Evolutionary conservation across 1,140 invertebrate genomes (phyloP).

Genomic region (Spodoptera frugiperda): DNA sequence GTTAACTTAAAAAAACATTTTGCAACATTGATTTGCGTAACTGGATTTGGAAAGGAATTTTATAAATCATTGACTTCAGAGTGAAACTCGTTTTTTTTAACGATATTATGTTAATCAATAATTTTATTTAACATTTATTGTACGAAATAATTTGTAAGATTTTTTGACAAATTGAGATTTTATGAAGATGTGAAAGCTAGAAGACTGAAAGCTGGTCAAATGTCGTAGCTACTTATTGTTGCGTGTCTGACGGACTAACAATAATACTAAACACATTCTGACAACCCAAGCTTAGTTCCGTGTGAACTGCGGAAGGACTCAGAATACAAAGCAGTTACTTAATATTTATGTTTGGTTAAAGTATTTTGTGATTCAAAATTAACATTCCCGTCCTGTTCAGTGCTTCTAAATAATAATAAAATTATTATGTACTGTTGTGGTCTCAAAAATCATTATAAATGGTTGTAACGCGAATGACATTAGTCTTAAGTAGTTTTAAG

Average conservation of each 20-base stretch:
- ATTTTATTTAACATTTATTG: constrained; percentile 10
- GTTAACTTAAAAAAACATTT: background rate
- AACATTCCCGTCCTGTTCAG: constrained; percentile 65
- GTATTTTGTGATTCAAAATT: constrained; percentile 62
- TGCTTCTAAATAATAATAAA: constrained; percentile 49
- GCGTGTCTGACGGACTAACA: constrained; percentile 17
- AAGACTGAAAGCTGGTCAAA: constrained; percentile 76
- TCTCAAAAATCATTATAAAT: constrained; percentile 59
- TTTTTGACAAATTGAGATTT: constrained; percentile 61
- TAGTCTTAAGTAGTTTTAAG: constrained; percentile 51
- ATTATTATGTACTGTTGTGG: constrained; percentile 55
- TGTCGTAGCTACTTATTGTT: constrained; percentile 50
- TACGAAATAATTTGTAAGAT: constrained; percentile 45
- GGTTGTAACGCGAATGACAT: constrained; percentile 60
- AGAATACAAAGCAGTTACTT: background rate
- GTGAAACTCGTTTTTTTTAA: constrained; percentile 35
- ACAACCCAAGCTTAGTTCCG: background rate
- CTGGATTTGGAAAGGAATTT: background rate
- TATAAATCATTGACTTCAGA: background rate
- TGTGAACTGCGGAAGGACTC: background rate
- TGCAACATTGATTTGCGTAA: background rate
- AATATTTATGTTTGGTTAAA: constrained; percentile 30
- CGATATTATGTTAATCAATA: constrained; percentile 1
- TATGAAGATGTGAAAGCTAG: constrained; percentile 52
- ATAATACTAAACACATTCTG: background rate